A percentile compares a stretch with the other conserved stretches of the same genome.
Conservation (phyloP, 30 jellyfish, hydroid and myxozoan genomes). For the Chrysaora quinquecirrha region DNA sequence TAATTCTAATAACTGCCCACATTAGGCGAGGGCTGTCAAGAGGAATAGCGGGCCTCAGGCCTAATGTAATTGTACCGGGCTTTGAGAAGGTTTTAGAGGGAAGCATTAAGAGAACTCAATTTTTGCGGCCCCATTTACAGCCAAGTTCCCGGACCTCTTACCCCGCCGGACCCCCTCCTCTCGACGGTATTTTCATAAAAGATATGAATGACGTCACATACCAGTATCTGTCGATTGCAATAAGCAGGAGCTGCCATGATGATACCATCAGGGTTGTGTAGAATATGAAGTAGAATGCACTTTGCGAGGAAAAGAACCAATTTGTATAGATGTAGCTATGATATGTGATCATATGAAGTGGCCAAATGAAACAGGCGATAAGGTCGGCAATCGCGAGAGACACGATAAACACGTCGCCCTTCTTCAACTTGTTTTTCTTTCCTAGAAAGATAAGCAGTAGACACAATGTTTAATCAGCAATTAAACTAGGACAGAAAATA, state of each 20-base stretch:
- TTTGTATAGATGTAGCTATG: constrained; percentile 50
- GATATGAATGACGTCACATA: constrained; percentile 14
- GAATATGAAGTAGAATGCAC: constrained; percentile 51
- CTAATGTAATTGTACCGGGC: no score
- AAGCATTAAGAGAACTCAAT: no score
- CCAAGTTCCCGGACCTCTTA: no score
- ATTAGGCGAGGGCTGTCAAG: no score
- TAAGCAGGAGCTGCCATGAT: constrained; percentile 65
- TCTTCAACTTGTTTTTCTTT: constrained; percentile 21
- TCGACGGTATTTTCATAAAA: no score
- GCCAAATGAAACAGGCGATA: constrained; percentile 60
- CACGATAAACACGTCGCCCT: constrained; percentile 45
- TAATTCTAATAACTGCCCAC: no score
- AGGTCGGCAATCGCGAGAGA: constrained; percentile 36
- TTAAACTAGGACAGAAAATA: no score
- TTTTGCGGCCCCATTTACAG: no score
- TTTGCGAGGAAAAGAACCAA: constrained; percentile 58
- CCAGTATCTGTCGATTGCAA: constrained; percentile 66
- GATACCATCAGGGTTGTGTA: constrained; percentile 67
- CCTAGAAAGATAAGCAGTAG: constrained; percentile 2
- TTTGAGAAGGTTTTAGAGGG: no score
- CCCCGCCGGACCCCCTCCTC: no score
- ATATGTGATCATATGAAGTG: constrained; percentile 57
- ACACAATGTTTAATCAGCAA: no score
- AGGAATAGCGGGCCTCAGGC: no score